phyloP scores from a whole-genome alignment of 2,888 invertebrate species.

The Ochropleura leucogaster region DNA sequence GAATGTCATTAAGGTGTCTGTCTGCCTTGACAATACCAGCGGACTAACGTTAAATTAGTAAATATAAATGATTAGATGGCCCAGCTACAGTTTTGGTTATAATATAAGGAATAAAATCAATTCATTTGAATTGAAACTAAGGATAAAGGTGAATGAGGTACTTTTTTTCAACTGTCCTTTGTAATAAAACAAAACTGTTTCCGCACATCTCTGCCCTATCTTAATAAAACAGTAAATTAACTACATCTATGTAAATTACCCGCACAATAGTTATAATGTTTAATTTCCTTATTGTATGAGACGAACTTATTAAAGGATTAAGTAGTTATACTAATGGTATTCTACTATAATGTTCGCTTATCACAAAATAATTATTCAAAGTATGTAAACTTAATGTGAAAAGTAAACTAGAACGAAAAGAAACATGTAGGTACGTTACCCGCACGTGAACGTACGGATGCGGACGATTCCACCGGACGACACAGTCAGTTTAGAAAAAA shows the following conservation, averaged over 20 bases:
- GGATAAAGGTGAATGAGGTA: neutral
- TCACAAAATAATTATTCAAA: slow-evolving; percentile 14
- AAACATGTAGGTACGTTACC: neutral
- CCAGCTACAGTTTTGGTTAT: neutral
- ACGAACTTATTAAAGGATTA: slow-evolving; percentile 36
- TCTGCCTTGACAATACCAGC: slow-evolving; percentile 56
- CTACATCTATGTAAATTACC: slow-evolving; percentile 17
- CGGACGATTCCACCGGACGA: slow-evolving; percentile 17
- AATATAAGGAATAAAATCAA: neutral
- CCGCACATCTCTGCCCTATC: slow-evolving; percentile 2
- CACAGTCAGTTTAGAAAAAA: slow-evolving; percentile 12
- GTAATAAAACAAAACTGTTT: neutral
- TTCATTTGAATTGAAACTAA: neutral
- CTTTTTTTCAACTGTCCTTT: neutral
- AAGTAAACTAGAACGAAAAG: neutral
- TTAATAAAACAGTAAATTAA: slow-evolving; percentile 5
- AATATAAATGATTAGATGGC: neutral
- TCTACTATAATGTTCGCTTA: slow-evolving; percentile 26
- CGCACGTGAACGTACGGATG: slow-evolving; percentile 19
- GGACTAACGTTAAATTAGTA: slow-evolving; percentile 6
- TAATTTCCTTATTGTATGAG: slow-evolving; percentile 48
- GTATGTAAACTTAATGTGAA: slow-evolving; percentile 4
- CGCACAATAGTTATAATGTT: slow-evolving; percentile 12
- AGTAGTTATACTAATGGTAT: slow-evolving; percentile 16
- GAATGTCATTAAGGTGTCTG: slow-evolving; percentile 39